Evolutionary conservation across 2,797 vertebrate genomes (phyloP), one percentile per base, ranked within the genome.

Genomic region (Rhinichthys osculus): DNA sequence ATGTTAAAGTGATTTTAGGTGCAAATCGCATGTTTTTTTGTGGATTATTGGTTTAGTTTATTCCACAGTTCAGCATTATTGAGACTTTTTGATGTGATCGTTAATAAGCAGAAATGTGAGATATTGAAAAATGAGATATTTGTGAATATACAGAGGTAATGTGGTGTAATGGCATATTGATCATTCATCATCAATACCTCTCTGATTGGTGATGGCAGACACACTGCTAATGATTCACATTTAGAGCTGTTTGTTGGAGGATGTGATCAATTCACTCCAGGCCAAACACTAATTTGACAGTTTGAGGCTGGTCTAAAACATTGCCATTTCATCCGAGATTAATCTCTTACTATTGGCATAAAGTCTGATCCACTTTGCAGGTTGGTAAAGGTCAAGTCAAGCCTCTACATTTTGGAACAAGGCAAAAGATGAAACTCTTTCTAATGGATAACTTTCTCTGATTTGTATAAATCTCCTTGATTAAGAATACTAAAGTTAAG

Each of bases 81-180:
- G 67, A 50, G 70, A 40, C 64, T 86, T 70, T 79, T 64, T 76
- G 59, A 70, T 86, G 50, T 86, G 81, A 89, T 82, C 59, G 81
- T 85, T 86, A 87, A 73, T 87, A 59, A 47, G 30, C 54, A 74
- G 70, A 47, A 27, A 35, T 73, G 59, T 64, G 54, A 81, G 66
- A 87, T n/a, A 85, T 85, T 52, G 30, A 83, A 78, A 72, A 81
- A 81, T 64, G 1, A 54, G 71, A 86, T n/a, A 79, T 86, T 52
- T 77, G 70, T 33, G n/a, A 52, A 71, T 52, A 14, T 5, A 59
- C 8, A 10, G 57, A 72, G 73, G 59, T 86, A 86, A 87, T 89
- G 67, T 79, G 72, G 57, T 59, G 69, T 84, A 66, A 84, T 71
- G 44, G 80, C 64, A 42, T 77, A 89, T 85, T 87, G 84, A 84